Evolutionary conservation across 2,113 vertebrate species (phyloP), one percentile per base, ranked within the genome.

Genomic region (Scytalopus superciliaris): DNA sequence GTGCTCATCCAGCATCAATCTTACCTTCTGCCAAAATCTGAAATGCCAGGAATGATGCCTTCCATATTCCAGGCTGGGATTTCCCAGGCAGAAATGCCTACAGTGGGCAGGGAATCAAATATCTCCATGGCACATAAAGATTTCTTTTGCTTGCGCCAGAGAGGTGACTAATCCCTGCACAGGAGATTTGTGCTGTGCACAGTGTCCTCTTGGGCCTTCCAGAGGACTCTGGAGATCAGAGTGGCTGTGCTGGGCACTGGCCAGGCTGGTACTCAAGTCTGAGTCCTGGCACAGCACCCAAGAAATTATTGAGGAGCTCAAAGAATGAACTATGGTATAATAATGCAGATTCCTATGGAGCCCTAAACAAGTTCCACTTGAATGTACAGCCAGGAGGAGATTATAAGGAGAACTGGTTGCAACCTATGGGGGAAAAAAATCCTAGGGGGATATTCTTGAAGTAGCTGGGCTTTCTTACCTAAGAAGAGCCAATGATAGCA

Each of bases 1-100:
- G 37, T 62, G n/a, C 81, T 87, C 78, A 66, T 44, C 59, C 78
- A 77, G 50, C 59, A 53, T 49, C 69, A 53, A 2, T 78, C 68
- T 82, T 70, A 23, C 52, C 42, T 92, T 59, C 84, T 91, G 84
- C 84, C 92, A 84, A 63, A 84, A 37, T 19, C 69, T 67, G 77
- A 91, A 91, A 69, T 40, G 69, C 73, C 64, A 81, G 60, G 45
- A 87, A 40, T 37, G 27, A 75, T 82, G n/a, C 47, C 19, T 82
- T 23, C 78, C 39, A 10, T 90, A 50, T 87, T 91, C 64, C 69
- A 82, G 73, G 52, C 56, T 90, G 82, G 93, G 74, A 72, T 90
- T 93, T 92, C 89, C 93, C 63, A 76, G 72, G 40, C 69, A 94
- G 56, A 93, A 90, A 17, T 68, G 39, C 60, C 62, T 72, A 15